Base-by-base conservation (phyloP, 1,140 invertebrate genomes). In the Ostrea denselamellosa region DNA sequence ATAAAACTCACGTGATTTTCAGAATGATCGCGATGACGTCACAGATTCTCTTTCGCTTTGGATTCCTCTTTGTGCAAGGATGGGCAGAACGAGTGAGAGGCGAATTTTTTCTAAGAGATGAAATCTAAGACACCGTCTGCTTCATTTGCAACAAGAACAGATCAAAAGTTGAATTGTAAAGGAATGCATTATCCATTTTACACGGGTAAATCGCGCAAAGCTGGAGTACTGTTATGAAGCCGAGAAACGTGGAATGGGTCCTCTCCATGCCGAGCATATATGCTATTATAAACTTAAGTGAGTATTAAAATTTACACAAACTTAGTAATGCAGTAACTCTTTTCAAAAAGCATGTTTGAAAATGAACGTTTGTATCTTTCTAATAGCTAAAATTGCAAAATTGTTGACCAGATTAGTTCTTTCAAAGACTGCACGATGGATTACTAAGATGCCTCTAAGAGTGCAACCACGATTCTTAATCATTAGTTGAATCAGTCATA, bases 11-110 rank as follows among this genome's bases (percentile, higher is more conserved):
- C 68, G 68, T 77, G 68, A 77, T 77, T 77, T 77, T 77, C 68
- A 77, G 68, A 77, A 77, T 77, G 68, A 77, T 77, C 68, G 9
- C 68, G 28, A 77, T 77, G 68, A 77, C 68, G 68, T 77, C 68
- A 77, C 68, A 34, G 28, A 22, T 77, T 28, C 28, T 28, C 68
- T 77, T 77, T 25, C 68, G 68, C 68, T 77, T 77, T 77, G 25
- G 68, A 77, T 77, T 77, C 68, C 68, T 77, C 68, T 77, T 77
- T 77, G 22, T 77, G 68, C 5, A 77, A 77, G 68, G 68, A 77
- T 77, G 68, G 68, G 68, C 68, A 77, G 68, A 34, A 34, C 68
- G 28, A 77, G 68, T 34, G 68, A 77, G 68, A 77, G 68, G 12
- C 68, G 25, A 77, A 34, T 34, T 44, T 44, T 44, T 5, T 77